Evolutionary conservation across 2,888 invertebrate species (phyloP).

Genomic region (Autographa pulchrina): DNA sequence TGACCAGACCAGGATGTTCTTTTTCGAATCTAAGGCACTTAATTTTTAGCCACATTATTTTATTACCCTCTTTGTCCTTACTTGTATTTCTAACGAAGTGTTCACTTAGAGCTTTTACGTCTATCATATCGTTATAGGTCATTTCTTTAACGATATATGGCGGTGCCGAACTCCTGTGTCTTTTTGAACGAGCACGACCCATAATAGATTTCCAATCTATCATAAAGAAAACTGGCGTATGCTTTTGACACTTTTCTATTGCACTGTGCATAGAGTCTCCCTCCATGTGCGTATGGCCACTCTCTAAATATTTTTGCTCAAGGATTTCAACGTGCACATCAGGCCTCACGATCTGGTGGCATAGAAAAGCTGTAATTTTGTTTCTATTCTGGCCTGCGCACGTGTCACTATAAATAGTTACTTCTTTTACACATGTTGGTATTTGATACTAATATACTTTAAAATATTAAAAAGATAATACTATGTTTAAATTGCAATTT

Average conservation of each 20-base stretch:
- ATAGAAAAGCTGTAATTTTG: too few species aligned
- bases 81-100: constrained; percentile 6
- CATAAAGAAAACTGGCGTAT: neutral
- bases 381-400: too few species aligned
- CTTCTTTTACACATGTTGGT: too few species aligned
- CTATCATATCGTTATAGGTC: neutral
- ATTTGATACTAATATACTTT: too few species aligned
- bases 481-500: too few species aligned
- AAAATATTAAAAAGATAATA: too few species aligned
- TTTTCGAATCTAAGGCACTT: constrained; percentile 9
- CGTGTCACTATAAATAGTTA: too few species aligned
- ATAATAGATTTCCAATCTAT: constrained; percentile 11
- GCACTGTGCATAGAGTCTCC: constrained; percentile 12
- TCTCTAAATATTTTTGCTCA: constrained; percentile 11
- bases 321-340: constrained; percentile 10
- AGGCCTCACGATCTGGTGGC: too few species aligned
- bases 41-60: constrained; percentile 12
- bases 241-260: neutral
- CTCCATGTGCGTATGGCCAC: constrained; percentile 9
- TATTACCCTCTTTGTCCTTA: constrained; percentile 6
- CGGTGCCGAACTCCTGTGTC: constrained; percentile 4
- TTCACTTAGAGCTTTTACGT: constrained; percentile 5
- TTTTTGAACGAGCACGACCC: constrained; percentile 3
- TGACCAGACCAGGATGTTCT: neutral
- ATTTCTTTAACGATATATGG: constrained; percentile 9